Evolutionary conservation across 2,113 vertebrate species (phyloP).

Genomic region (Semicossyphus pulcher): DNA sequence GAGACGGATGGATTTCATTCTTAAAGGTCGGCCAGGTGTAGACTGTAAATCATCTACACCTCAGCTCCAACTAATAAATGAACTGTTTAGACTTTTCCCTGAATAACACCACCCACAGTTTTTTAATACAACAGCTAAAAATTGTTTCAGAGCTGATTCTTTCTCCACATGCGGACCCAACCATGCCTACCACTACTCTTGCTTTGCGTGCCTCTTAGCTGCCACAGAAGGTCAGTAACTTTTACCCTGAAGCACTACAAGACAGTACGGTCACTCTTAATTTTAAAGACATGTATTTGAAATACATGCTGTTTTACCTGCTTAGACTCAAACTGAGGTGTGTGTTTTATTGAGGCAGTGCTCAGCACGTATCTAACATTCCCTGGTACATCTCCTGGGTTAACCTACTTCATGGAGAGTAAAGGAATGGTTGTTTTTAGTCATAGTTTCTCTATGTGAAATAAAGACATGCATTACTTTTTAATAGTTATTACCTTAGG

Average conservation of each 20-base stretch:
- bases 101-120: constrained; percentile 9
- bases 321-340: constrained; percentile 13
- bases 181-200: neutral
- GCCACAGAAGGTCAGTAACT: constrained; percentile 16
- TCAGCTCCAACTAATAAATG: constrained; percentile 24
- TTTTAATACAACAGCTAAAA: constrained; percentile 22
- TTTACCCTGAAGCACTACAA: constrained; percentile 46
- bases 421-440: constrained; percentile 1
- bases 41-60: neutral
- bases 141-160: neutral
- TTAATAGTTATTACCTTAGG: constrained; percentile 6
- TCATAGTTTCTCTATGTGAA: constrained; percentile 12
- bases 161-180: neutral
- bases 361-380: constrained; percentile 22
- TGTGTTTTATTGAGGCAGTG: constrained; percentile 11
- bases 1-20: no score
- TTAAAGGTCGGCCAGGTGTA: neutral
- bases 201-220: constrained; percentile 47
- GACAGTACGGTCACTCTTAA: constrained; percentile 19
- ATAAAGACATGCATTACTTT: constrained; percentile 15
- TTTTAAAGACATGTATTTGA: constrained; percentile 27
- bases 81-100: constrained; percentile 21
- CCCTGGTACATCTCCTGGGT: constrained; percentile 4
- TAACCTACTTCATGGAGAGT: constrained; percentile 3
- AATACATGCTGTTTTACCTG: constrained; percentile 28